phyloP scores from a whole-genome alignment of 1,140 invertebrate species.

The Choristoneura fumiferana region DNA sequence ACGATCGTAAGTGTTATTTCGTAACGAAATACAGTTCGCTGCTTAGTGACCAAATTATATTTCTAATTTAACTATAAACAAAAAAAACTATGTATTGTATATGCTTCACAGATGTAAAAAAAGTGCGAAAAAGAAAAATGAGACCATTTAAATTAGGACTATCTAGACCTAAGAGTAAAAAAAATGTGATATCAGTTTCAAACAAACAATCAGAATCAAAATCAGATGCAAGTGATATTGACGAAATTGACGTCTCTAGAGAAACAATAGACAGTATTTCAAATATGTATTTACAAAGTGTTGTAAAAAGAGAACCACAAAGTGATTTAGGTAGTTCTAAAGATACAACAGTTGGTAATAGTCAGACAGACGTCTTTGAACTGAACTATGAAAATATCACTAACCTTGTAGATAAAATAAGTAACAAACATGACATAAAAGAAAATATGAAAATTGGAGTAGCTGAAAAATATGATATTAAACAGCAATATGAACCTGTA shows the following conservation, averaged over 20 bases:
- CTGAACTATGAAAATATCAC: conserved; percentile 28
- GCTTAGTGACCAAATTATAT: too few relatives aligned
- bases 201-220: conserved; percentile 22
- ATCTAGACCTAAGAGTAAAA: conserved; percentile 58
- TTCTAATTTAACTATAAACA: conserved; percentile 12
- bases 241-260: conserved; percentile 53
- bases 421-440: conserved; percentile 22
- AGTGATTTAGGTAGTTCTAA: conserved; percentile 25
- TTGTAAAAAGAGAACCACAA: conserved; percentile 31
- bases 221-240: conserved; percentile 33
- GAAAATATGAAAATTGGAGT: conserved; percentile 24
- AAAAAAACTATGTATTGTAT: conserved; percentile 20
- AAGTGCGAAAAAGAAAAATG: conserved; percentile 69
- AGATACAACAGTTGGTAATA: conserved; percentile 10
- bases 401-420: conserved; percentile 43
- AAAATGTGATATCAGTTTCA: conserved; percentile 24
- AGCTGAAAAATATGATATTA: conserved; percentile 61
- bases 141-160: conserved; percentile 66
- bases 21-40: not conserved
- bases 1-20: conserved; percentile 58
- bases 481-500: conserved; percentile 62
- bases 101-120: conserved; percentile 54
- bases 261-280: conserved; percentile 49
- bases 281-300: conserved; percentile 41
- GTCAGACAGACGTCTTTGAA: conserved; percentile 19